A percentile compares a stretch with the other conserved stretches of the same genome.
Conservation (phyloP, 2,888 invertebrate genomes). For the Philereme vetulata region DNA sequence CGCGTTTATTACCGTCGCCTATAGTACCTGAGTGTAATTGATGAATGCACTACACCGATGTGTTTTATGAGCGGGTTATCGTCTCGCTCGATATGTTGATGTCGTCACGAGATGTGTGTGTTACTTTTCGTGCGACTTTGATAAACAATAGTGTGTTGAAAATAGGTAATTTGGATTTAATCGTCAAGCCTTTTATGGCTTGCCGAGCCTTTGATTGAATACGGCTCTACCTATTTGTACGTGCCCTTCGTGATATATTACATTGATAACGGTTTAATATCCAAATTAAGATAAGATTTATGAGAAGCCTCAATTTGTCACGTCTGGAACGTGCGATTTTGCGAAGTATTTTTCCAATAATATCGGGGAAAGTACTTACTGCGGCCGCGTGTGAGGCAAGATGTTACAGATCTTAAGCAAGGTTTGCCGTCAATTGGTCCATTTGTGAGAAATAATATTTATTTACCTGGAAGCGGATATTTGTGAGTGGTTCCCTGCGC, state of each 20-base stretch:
- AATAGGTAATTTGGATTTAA: conserved; percentile 18
- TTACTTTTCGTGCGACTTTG: conserved; percentile 28
- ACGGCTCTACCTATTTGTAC: conserved; percentile 10
- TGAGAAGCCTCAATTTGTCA: conserved; percentile 21
- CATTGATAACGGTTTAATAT: conserved; percentile 12
- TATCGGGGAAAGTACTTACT: conserved; percentile 30
- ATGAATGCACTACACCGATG: conserved; percentile 11
- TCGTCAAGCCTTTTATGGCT: conserved; percentile 3
- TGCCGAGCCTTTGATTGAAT: conserved; percentile 2
- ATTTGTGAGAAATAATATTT: conserved; percentile 14
- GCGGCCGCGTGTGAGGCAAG: conserved; percentile 34
- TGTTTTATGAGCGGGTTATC: conserved; percentile 1
- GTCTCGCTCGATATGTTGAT: conserved; percentile 15
- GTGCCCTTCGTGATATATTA: conserved; percentile 15
- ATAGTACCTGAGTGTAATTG: conserved; percentile 11
- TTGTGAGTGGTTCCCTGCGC: conserved; percentile 49
- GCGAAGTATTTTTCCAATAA: conserved; percentile 29
- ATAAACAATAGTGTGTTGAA: conserved; percentile 32
- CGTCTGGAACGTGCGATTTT: conserved; percentile 31
- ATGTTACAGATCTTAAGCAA: conserved; percentile 33
- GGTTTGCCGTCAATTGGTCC: conserved; percentile 34
- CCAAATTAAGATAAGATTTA: conserved; percentile 17
- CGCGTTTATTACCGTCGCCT: conserved; percentile 40
- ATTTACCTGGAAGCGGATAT: conserved; percentile 63
- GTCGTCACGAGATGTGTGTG: conserved; percentile 24